Evolutionary conservation across 2,113 vertebrate genomes (phyloP), one percentile per base, ranked within the genome.

Genomic region (Prochilodus magdalenae): DNA sequence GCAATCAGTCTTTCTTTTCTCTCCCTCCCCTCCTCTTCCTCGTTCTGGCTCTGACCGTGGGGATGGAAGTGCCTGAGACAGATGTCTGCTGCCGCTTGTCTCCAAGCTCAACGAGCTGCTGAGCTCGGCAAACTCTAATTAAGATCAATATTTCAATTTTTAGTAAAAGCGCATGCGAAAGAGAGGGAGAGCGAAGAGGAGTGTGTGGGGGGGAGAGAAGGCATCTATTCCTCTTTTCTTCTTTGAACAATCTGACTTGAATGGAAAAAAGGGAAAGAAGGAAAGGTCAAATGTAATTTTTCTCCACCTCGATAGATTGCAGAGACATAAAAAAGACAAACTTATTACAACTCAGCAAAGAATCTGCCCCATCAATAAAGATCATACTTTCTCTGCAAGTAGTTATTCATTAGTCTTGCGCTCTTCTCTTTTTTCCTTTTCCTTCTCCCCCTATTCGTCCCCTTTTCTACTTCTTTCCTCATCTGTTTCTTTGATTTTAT

Each of bases 131-230:
- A 90, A 93, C 90, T 93, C 90, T 94, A 95, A 95, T 95, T 95
- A 95, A 95, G 93, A 94, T 94, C 93, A 94, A 94, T 95, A 94
- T 94, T 94, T 94, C 93, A 92, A 92, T 93, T 92, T 94, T 95
- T 91, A 80, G 90, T 93, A 92, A 93, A 93, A 92, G 89, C 85
- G 88, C 84, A 81, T 57, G 63, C 51, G 82, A 83, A 83, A 44
- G 81, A 73, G 67, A 80, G 78, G 26, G 44, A 88, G 91, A 88
- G 85, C 14, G 29, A 70, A 51, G 63, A 57, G 53, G 65, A 29
- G 88, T 84, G 89, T 44, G 87, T 77, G 62, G 83, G 83, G n/a
- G 57, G 10, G 57, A 4, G 57, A 88, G 89, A 92, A 90, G 82
- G 83, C 59, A 91, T 89, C 91, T 87, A 86, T 91, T 77, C 75